A percentile compares a stretch with the other conserved stretches of the same genome.
Conservation (phyloP, 2,888 invertebrate species). For the Theodoxus fluviatilis region DNA sequence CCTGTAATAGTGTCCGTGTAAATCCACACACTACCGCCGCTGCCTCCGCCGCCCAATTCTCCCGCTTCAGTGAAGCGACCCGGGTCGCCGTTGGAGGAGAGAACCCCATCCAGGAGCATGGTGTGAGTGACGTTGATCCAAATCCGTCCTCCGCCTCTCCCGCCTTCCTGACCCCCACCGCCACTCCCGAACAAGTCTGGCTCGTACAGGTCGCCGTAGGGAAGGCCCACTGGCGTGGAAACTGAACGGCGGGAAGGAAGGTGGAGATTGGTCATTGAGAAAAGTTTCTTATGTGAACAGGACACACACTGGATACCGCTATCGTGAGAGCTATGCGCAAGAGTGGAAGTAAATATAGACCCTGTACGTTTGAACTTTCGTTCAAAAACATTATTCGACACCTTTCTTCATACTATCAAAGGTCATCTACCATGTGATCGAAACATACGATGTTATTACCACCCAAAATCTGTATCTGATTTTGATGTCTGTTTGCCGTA, state of each 20-base stretch:
- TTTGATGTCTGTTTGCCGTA: too few species aligned
- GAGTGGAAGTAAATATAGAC: too few species aligned
- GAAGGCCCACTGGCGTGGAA: constrained; percentile 35
- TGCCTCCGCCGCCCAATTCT: constrained; percentile 46
- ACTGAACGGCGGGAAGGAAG: constrained; percentile 27
- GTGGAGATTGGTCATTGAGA: not conserved
- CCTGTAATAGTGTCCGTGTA: constrained; percentile 40
- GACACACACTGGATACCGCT: too few species aligned
- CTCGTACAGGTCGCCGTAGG: constrained; percentile 50
- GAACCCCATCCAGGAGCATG: constrained; percentile 43
- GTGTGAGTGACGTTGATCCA: constrained; percentile 53
- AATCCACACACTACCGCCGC: constrained; percentile 52
- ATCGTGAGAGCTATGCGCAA: too few species aligned
- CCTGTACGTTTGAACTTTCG: too few species aligned
- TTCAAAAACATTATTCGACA: too few species aligned
- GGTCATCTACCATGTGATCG: too few species aligned
- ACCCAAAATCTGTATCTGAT: too few species aligned
- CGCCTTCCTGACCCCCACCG: constrained; percentile 44
- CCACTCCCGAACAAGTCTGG: constrained; percentile 48
- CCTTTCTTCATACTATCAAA: too few species aligned
- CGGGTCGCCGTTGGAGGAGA: constrained; percentile 43
- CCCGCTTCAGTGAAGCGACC: constrained; percentile 29
- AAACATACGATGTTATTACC: too few species aligned
- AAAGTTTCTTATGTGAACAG: not conserved
- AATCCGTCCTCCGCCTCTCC: constrained; percentile 48